Base-by-base conservation (phyloP, 1,140 invertebrate species). In the Helicoverpa zea region DNA sequence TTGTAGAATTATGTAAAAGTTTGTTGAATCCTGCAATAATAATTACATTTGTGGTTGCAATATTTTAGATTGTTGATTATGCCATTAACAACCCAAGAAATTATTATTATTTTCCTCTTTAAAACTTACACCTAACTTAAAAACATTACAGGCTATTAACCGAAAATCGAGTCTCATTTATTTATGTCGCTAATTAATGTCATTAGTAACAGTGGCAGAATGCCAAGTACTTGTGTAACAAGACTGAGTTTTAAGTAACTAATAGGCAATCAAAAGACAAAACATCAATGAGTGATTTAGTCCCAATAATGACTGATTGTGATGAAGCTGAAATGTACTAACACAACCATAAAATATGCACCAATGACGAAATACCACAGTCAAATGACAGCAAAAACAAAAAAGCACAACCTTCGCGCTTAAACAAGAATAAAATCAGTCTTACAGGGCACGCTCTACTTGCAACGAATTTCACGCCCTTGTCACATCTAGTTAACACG, bases 401-500 rank as follows among this genome's bases (percentile, higher is more conserved):
- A 54, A 30, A 52, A n/a, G 49, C 68, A 12, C 30, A 72, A 72
- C 68, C 23, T 43, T 30, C 29, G n/a, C 12, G 11, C 52, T n/a
- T 74, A 43, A 74, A 23, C 64, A 79, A 70, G 35, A 56, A 73
- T 73, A 73, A 58, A 43, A 29, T 30, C 18, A 7, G 51, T 16
- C 12, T 29, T 58, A 72, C 64, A 68, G 64, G 23, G 18, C 64
- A 74, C 84, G 81, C 76, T 84, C 80, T 58, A 80, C 63, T 82
- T 77, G 43, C 54, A 78, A 51, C 43, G 58, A 80, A 80, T 80
- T 74, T 70, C 80, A 70, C 78, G 70, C 63, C 79, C 75, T 81
- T 78, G 81, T 76, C 84, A 54, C 81, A 79, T 85, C 84, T 64
- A 85, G 81, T 79, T 68, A 52, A 14, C 51, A 16, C 23, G 51